Percentiles rank a stretch among this genome's conserved stretches.
phyloP scores from a whole-genome alignment of 2,797 vertebrate species.

The Pterois miles region DNA sequence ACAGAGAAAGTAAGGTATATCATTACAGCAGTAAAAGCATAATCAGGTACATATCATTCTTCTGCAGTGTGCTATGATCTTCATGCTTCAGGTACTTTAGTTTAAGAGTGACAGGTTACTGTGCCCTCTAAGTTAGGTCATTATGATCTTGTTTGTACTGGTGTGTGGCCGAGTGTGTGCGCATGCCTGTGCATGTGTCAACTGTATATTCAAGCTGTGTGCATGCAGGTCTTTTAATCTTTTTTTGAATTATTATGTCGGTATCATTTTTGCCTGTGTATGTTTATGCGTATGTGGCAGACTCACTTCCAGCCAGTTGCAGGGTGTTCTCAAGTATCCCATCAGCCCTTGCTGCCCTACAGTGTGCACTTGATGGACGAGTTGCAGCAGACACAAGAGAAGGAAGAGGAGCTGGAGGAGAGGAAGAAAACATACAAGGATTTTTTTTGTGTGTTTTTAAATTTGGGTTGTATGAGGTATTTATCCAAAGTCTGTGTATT shows the following conservation, averaged over 20 bases:
- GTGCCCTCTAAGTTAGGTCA: constrained; percentile 39
- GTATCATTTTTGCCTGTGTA: neutral
- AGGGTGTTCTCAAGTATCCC: constrained; percentile 70
- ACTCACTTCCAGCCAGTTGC: constrained; percentile 85
- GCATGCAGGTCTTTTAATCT: neutral
- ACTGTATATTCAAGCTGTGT: neutral
- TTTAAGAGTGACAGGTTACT: constrained; percentile 44
- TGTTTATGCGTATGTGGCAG: neutral
- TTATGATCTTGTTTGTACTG: constrained; percentile 39
- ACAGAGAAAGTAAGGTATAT: neutral
- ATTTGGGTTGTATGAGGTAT: too few relatives aligned
- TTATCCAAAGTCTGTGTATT: too few relatives aligned
- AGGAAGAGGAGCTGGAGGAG: constrained; percentile 83
- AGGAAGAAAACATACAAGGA: neutral
- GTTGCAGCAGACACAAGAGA: constrained; percentile 73
- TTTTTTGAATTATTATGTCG: neutral
- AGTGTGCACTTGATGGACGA: constrained; percentile 70
- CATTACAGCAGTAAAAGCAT: neutral
- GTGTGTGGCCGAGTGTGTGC: neutral
- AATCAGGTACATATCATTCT: neutral
- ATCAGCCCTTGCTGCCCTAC: constrained; percentile 73
- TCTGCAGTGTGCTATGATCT: constrained; percentile 11
- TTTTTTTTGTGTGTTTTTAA: accelerated
- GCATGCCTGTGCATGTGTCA: neutral
- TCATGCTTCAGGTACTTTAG: constrained; percentile 36